Base-by-base conservation (phyloP, 2,113 vertebrate species). In the Cyphomyrus plagiostoma region DNA sequence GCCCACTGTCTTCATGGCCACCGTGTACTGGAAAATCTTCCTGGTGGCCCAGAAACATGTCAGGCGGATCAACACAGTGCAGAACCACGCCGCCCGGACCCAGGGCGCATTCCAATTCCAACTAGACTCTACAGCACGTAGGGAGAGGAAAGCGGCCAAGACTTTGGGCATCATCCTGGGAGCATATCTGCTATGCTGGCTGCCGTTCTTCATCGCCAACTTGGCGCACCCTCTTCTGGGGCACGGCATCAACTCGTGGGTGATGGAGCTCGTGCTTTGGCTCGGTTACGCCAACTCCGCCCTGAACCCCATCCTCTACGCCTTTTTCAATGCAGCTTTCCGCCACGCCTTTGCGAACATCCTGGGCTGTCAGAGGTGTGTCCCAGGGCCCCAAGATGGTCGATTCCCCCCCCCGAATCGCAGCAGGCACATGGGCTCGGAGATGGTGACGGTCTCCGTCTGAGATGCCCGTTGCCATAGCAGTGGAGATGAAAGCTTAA, bases 231-330 rank as follows among this genome's bases (percentile, higher is more conserved):
- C 92, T 11, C 89, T 94, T 46, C 90, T 90, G 88, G 90, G 91
- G 21, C 92, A 89, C 82, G 89, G 88, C 45, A 26, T 90, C 35
- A 89, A 87, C 10, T 90, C 89, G 1, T 10, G 90, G 58, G 87
- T 92, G 82, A 90, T 92, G 89, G 93, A 92, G 35, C 88, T 90
- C 45, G 90, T 92, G 70, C 83, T 92, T 9, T 94, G 94, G 93
- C 92, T 95, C 6, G 92, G 92, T 42, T 93, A 95, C 62, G 89
- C 93, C 42, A 95, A 95, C 90, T 95, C 93, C 0, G 92, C 92
- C 80, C 90, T 95, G 17, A 95, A 93, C 70, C 93, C 93, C 11
- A 89, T 94, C 56, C 90, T 95, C 82, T 93, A 91, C 48, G 90
- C 92, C 5, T 93, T 90, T 17, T 92, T 94, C 88, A 93, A 94